Conservation (phyloP, 2,797 vertebrate species). For the Poeciliopsis turneri region DNA sequence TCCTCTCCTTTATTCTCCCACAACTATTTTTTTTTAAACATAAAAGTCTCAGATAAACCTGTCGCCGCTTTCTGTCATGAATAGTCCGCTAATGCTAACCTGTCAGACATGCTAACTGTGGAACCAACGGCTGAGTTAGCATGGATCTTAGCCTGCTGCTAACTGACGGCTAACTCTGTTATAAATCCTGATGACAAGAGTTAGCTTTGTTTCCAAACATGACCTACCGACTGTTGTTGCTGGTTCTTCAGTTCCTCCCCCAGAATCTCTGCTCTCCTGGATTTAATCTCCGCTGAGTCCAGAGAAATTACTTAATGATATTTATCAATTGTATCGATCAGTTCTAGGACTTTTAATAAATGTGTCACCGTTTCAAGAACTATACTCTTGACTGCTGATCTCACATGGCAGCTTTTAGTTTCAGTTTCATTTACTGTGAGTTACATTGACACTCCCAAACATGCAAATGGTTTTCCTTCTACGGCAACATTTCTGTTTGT, state of each 20-base stretch:
- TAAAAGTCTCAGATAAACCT: background rate
- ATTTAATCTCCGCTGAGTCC: background rate
- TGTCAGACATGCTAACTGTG: background rate
- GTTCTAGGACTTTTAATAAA: background rate
- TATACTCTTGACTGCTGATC: background rate
- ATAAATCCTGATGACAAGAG: no score
- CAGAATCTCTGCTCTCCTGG: background rate
- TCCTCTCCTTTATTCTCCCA: background rate
- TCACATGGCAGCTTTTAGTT: background rate
- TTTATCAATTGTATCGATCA: background rate
- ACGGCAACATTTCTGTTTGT: background rate
- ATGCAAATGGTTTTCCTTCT: background rate
- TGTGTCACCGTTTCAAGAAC: background rate
- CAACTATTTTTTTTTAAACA: background rate
- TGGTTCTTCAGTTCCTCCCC: background rate
- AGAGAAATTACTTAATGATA: background rate
- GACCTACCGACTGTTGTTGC: background rate
- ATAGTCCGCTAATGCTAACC: background rate
- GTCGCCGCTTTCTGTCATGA: background rate
- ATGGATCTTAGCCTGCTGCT: background rate
- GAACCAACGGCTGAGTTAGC: background rate
- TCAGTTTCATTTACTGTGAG: slow-evolving; percentile 11
- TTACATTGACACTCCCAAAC: background rate
- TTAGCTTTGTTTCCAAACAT: background rate
- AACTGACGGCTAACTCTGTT: no score